Base-by-base conservation (phyloP, 2,888 invertebrate genomes). In the Trichacis sp. region DNA sequence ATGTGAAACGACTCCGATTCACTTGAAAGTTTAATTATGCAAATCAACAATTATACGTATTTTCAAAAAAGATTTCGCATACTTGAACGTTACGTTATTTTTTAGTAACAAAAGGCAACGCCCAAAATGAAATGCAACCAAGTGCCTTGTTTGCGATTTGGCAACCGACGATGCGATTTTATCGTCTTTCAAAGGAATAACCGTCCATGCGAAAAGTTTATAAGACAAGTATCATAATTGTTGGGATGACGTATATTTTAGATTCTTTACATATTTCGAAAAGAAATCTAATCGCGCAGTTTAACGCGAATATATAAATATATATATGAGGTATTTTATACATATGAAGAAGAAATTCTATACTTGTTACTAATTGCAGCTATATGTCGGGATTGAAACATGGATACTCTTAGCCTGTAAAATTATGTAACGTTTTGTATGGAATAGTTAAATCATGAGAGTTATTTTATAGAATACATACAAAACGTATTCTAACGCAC, bases 121-220 rank as follows among this genome's bases (percentile, higher is more conserved):
- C 46, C 30, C 58, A 30, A 33, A 18, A 53, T 49, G 49, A 24
- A 59, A 52, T 40, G 60, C 57, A 74, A 75, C 71, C 53, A 76
- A 78, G 81, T 81, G 81, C 81, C 80, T 80, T 79, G 11, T 29
- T 24, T 29, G 46, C 46, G 12, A 46, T 24, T 46, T 18, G 8
- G 24, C 12, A n/a, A 46, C 9, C 14, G 73, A 77, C 73, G 73
- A 77, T 77, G 72, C 76, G 74, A 78, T 73, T 72, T 71, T 68
- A 68, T 72, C 70, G 71, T 67, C 73, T 76, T 79, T 78, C 73
- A 76, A 77, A 77, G 76, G 74, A 79, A 81, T 78, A 79, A 81
- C 83, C 83, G 83, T 83, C 83, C 83, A 83, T 80, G 79, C 70
- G 66, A 74, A 77, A 74, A 73, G 75, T 79, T 77, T 77, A 73